A percentile compares a stretch with the other conserved stretches of the same genome.
Conservation (phyloP, 2,797 vertebrate genomes). For the Hoplostethus atlanticus region DNA sequence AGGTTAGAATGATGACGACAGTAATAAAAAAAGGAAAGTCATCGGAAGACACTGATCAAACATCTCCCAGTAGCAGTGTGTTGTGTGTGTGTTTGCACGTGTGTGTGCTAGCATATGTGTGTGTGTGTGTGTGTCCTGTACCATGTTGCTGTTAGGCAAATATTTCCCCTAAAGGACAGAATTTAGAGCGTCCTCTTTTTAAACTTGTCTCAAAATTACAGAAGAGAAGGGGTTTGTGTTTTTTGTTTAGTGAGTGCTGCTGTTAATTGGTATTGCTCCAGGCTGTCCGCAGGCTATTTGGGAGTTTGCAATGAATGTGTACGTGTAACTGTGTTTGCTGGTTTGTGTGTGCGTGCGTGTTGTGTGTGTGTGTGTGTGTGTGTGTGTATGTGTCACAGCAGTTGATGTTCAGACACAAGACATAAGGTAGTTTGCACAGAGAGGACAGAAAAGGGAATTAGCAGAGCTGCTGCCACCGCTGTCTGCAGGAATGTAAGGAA, state of each 20-base stretch:
- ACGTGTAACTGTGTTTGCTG: conserved; percentile 29
- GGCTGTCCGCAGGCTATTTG: conserved; percentile 66
- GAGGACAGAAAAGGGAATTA: conserved; percentile 47
- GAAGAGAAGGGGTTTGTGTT: conserved; percentile 52
- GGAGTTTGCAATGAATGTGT: conserved; percentile 25
- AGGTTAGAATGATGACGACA: conserved; percentile 63
- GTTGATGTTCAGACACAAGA: conserved; percentile 30
- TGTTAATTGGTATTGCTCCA: conserved; percentile 74
- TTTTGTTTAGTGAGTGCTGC: conserved; percentile 58
- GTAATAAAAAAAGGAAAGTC: conserved; percentile 58
- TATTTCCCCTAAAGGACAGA: conserved; percentile 41
- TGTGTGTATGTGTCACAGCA: conserved; percentile 18
- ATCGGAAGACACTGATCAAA: conserved; percentile 56
- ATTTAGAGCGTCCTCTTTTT: conserved; percentile 47
- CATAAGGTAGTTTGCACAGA: conserved; percentile 41
- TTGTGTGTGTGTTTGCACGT: background rate
- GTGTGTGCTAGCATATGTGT: background rate
- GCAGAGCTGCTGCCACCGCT: conserved; percentile 29
- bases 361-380: conserved; percentile 14
- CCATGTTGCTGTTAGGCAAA: conserved; percentile 41
- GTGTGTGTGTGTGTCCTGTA: conserved; percentile 17
- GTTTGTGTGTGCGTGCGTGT: background rate
- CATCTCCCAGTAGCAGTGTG: conserved; percentile 23
- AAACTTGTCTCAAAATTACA: conserved; percentile 51
- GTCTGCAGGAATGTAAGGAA: conserved; percentile 39